Percentiles rank a stretch among this genome's conserved stretches.
Conservation (phyloP, 35 echinoderm and acorn worm species). For the Strongylocentrotus purpuratus region DNA sequence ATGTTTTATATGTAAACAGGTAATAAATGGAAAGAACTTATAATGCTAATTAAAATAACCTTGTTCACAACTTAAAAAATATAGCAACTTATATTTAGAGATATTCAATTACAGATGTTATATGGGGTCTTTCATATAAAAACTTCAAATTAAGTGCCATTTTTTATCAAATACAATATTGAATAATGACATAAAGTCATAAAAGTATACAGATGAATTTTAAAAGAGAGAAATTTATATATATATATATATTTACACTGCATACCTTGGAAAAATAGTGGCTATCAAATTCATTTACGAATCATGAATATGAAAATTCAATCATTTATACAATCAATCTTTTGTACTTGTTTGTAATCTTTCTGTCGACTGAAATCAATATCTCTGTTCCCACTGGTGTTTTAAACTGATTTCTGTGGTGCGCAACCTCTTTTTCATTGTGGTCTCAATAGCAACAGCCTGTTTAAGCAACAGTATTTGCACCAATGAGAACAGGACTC, state of each 20-base stretch:
- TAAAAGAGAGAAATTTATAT: constrained; percentile 14
- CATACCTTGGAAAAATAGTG: constrained; percentile 4
- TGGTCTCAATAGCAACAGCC: background rate
- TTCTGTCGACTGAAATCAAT: background rate
- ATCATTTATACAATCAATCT: background rate
- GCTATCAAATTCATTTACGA: background rate
- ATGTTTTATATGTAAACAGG: background rate
- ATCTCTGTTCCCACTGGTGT: background rate
- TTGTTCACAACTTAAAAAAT: background rate
- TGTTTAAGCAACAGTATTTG: background rate
- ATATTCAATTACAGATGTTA: background rate
- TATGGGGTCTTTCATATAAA: background rate
- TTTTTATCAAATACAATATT: background rate
- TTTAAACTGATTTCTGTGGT: background rate
- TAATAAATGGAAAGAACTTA: background rate
- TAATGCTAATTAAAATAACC: background rate
- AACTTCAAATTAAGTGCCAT: background rate
- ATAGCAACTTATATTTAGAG: background rate
- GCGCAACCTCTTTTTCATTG: background rate
- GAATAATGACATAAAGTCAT: background rate
- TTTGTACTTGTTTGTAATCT: background rate
- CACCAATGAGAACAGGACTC: background rate
- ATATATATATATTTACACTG: background rate
- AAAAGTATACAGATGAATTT: background rate
- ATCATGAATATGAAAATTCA: background rate